phyloP scores from a whole-genome alignment of 2,888 invertebrate genomes.

The Thera obeliscata region DNA sequence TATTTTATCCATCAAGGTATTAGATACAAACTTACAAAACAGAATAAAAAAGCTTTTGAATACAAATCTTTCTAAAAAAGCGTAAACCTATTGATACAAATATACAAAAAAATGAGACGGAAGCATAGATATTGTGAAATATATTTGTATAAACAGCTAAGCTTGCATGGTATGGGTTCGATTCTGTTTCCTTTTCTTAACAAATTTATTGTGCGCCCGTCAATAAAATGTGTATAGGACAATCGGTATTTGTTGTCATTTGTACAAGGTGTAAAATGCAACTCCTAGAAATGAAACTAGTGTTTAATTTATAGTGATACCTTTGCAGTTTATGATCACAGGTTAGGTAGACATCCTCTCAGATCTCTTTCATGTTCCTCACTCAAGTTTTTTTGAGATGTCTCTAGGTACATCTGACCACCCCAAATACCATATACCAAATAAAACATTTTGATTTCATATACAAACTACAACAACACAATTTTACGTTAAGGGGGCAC shows the following conservation, averaged over 20 bases:
- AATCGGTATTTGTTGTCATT: constrained; percentile 76
- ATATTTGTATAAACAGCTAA: constrained; percentile 47
- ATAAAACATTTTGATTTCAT: too few relatives aligned
- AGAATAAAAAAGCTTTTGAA: constrained; percentile 25
- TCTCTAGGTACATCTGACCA: too few relatives aligned
- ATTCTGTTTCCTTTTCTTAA: constrained; percentile 52
- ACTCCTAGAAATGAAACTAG: too few relatives aligned
- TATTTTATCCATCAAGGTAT: not conserved
- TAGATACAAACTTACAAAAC: not conserved
- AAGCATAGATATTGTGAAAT: constrained; percentile 54
- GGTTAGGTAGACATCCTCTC: too few relatives aligned
- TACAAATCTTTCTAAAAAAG: constrained; percentile 42
- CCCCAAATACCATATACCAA: too few relatives aligned
- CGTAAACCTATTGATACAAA: constrained; percentile 57
- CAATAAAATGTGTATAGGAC: constrained; percentile 60
- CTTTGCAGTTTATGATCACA: too few relatives aligned
- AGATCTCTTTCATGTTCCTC: too few relatives aligned
- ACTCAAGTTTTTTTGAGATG: too few relatives aligned
- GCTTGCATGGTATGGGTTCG: constrained; percentile 47
- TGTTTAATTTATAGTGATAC: too few relatives aligned
- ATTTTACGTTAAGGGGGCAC: too few relatives aligned
- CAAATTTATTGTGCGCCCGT: constrained; percentile 54
- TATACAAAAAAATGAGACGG: constrained; percentile 56
- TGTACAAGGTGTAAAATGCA: constrained; percentile 43
- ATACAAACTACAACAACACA: too few relatives aligned